These are phyloP conservation scores for Sphaerophoria rueppellii DNA, from an alignment of 2,888 invertebrate species.

Conservation along the genomic window DNA sequence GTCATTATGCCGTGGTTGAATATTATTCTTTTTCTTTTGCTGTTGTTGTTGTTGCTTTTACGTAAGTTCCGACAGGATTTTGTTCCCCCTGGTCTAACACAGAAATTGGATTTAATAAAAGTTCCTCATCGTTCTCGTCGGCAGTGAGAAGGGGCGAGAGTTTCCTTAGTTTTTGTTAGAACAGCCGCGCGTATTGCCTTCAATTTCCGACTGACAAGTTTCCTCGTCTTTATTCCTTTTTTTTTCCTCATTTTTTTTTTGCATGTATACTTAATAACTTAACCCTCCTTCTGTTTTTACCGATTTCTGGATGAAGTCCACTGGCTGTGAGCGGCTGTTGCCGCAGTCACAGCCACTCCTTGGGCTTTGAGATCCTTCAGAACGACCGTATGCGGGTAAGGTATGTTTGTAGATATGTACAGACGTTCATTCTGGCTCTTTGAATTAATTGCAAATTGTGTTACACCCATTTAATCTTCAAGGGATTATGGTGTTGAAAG, in stretches of 20 bases:
- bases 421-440: constrained; percentile 47
- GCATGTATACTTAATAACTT: not conserved
- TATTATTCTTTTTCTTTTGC: constrained; percentile 31
- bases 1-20: constrained; percentile 66
- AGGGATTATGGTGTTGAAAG: constrained; percentile 74
- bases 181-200: constrained; percentile 68
- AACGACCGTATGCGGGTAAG: constrained; percentile 16
- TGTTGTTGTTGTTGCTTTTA: constrained; percentile 18
- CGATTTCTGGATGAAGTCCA: constrained; percentile 47
- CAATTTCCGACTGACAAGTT: constrained; percentile 73
- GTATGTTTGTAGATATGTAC: constrained; percentile 38
- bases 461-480: constrained; percentile 75
- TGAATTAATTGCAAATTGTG: constrained; percentile 75
- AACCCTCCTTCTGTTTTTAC: constrained; percentile 9
- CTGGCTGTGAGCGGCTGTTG: constrained; percentile 1
- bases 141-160: not conserved
- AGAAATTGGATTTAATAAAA: constrained; percentile 68
- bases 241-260: constrained; percentile 15
- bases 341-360: constrained; percentile 23
- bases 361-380: constrained; percentile 5
- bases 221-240: constrained; percentile 44
- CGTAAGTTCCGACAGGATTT: not conserved
- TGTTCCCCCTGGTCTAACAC: constrained; percentile 14
- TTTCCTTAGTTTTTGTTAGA: constrained; percentile 40
- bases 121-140: constrained; percentile 7